Conservation (phyloP, 1,140 invertebrate species). For the Drosophila suzukii region DNA sequence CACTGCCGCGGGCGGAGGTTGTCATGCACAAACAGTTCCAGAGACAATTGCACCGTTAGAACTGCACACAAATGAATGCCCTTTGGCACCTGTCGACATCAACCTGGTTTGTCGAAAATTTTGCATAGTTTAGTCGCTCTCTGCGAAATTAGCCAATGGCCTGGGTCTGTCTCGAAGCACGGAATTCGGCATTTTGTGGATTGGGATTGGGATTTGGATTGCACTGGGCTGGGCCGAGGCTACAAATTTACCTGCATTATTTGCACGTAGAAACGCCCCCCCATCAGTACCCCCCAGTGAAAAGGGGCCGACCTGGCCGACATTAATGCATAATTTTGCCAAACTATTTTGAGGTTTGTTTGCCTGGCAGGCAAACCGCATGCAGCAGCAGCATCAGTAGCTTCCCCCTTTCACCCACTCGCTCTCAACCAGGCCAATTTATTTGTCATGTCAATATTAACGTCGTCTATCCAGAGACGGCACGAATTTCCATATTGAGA, state of each 20-base stretch:
- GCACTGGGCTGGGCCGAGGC: slow-evolving; percentile 6
- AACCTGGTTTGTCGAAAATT: slow-evolving; percentile 61
- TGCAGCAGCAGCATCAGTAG: slow-evolving; percentile 46
- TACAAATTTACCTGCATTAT: slow-evolving; percentile 77
- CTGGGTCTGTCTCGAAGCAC: neutral
- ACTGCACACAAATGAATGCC: slow-evolving; percentile 65
- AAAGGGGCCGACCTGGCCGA: slow-evolving; percentile 38
- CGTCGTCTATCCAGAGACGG: slow-evolving; percentile 43
- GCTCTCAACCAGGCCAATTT: slow-evolving; percentile 65
- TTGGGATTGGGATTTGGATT: slow-evolving; percentile 3
- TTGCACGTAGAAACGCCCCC: slow-evolving; percentile 55
- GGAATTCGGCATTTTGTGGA: slow-evolving; percentile 4
- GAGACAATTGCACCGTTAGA: slow-evolving; percentile 66
- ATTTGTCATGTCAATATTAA: slow-evolving; percentile 83
- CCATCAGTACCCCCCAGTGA: neutral
- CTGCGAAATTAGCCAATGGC: slow-evolving; percentile 62
- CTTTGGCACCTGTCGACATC: slow-evolving; percentile 78
- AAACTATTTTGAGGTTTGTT: slow-evolving; percentile 83
- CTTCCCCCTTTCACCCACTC: slow-evolving; percentile 7
- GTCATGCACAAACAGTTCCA: slow-evolving; percentile 37
- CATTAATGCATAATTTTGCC: slow-evolving; percentile 83
- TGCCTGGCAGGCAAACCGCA: slow-evolving; percentile 63
- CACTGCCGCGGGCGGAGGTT: slow-evolving; percentile 20
- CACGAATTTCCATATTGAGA: slow-evolving; percentile 3
- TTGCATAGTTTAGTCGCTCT: slow-evolving; percentile 66